These are phyloP conservation scores for Rhagoletis pomonella DNA, from an alignment of 1,140 invertebrate species.

Conservation along the genomic window DNA sequence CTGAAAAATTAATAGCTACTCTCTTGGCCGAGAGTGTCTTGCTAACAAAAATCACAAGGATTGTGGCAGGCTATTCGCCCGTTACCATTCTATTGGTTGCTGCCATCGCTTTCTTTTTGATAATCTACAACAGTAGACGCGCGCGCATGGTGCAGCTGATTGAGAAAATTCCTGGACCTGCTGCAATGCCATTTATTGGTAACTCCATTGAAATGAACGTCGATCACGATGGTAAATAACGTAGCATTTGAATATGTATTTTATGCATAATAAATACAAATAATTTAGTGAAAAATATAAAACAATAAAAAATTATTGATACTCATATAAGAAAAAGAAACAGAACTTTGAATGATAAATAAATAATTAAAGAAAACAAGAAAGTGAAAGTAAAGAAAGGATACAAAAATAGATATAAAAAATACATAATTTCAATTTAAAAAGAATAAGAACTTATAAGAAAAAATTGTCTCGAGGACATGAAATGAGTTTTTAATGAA, in stretches of 20 bases:
- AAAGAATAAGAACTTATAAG: no score
- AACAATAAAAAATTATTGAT: neutral
- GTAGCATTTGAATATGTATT: no score
- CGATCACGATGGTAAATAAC: constrained; percentile 74
- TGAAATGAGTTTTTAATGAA: no score
- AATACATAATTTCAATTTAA: no score
- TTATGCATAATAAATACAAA: no score
- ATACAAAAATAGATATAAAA: neutral
- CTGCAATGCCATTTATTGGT: constrained; percentile 77
- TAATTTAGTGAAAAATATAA: neutral
- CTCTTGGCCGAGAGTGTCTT: constrained; percentile 70
- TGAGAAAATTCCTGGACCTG: constrained; percentile 77
- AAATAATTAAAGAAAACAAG: neutral
- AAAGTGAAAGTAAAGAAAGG: neutral
- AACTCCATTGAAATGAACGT: constrained; percentile 77
- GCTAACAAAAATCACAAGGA: constrained; percentile 65
- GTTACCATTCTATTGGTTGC: constrained; percentile 66
- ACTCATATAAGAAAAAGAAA: neutral
- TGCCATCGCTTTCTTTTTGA: constrained; percentile 64
- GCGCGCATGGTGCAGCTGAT: constrained; percentile 74
- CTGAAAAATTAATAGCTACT: constrained; percentile 67
- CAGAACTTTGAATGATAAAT: neutral
- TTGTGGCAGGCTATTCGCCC: constrained; percentile 69
- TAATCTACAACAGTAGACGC: constrained; percentile 73
- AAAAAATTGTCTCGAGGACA: no score